Conservation (phyloP, 2,797 vertebrate genomes). For the Chelidonichthys spinosus region DNA sequence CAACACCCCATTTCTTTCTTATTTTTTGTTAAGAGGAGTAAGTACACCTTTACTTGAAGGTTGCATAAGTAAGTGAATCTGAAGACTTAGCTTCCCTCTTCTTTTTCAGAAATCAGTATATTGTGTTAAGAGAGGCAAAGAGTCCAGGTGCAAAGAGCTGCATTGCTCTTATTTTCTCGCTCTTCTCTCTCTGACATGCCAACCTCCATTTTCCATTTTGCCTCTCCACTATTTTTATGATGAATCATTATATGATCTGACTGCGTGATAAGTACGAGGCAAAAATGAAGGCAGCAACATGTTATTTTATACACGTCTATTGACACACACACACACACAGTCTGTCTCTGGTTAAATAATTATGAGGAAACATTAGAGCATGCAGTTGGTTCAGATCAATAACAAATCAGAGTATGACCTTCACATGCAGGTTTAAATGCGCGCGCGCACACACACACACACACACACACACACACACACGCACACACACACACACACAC, state of each 20-base stretch:
- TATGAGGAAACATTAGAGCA: constrained; percentile 58
- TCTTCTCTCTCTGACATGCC: not conserved
- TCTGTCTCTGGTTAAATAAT: constrained; percentile 53
- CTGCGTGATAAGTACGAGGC: constrained; percentile 28
- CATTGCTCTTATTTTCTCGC: not conserved
- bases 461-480: not conserved
- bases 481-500: constrained; percentile 13
- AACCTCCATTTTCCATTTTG: constrained; percentile 20
- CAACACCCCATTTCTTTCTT: not conserved
- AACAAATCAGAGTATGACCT: constrained; percentile 72
- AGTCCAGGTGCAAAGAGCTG: constrained; percentile 31
- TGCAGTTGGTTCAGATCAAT: constrained; percentile 63
- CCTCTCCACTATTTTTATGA: constrained; percentile 10
- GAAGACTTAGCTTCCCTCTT: constrained; percentile 10
- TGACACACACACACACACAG: constrained; percentile 9
- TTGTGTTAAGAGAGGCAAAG: constrained; percentile 16
- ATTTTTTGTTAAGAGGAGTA: not conserved
- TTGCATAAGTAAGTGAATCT: not conserved
- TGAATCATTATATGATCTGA: constrained; percentile 29
- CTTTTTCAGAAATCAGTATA: constrained; percentile 30
- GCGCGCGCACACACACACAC: not conserved
- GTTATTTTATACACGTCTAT: constrained; percentile 18
- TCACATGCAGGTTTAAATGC: constrained; percentile 38
- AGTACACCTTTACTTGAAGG: not conserved
- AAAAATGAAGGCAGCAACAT: constrained; percentile 28